Evolutionary conservation across 2,113 vertebrate genomes (phyloP), one percentile per base, ranked within the genome.

Genomic region (Tylochromis polylepis): DNA sequence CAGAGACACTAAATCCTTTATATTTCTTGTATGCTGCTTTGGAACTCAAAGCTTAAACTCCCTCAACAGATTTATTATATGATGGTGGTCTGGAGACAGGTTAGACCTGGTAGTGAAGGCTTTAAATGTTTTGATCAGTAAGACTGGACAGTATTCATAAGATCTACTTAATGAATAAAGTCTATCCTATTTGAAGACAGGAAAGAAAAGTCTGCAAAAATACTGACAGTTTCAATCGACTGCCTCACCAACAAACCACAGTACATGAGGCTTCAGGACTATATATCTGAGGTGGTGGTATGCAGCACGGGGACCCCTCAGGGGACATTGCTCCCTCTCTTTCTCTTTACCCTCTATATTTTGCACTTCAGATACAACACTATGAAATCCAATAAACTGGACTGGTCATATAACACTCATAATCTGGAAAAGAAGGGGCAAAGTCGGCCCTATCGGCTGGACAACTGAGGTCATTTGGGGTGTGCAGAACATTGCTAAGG

Each of bases 361-460:
- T 65, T 36, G 31, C 11, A 65, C 6, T 65, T 65, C 60, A 65
- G 36, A 65, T 65, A 62, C 59, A 62, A 62, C 34, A 62, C 3
- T 31, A 31, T 31, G 1, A 34, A 62, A 62, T 62, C 59, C 60
- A 65, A 65, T 65, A 65, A 65, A 65, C 1, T 36, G 60, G 36
- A 65, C 6, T 65, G 60, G 60, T 65, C 60, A n/a, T 3, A 65
- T 65, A 65, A 65, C 6, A 65, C 0, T 36, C 18, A 36, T 65
- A 36, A 18, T 65, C 18, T 36, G 31, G 0, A 65, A 36, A 65
- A 36, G 60, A 65, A 8, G 60, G 31, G 31, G 31, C 60, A 65
- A 38, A 65, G 0, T 0, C 0, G 0, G 29, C 29, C 29, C 29
- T 20, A 34, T 62, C 16, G 1, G 59, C 5, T 60, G 29, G 59